Base-by-base conservation (phyloP, 2,888 invertebrate genomes). In the Bibio marci region DNA sequence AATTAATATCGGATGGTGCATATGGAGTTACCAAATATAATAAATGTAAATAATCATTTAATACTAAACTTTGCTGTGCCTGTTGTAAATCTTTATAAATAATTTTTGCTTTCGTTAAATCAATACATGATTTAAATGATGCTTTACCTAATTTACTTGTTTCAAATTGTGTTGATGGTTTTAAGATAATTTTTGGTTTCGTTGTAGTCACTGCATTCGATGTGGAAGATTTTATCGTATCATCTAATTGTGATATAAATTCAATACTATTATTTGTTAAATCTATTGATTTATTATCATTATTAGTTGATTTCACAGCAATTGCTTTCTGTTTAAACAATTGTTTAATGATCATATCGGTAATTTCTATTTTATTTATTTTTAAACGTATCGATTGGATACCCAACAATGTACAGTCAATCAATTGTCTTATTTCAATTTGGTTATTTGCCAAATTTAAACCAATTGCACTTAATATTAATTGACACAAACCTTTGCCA, bases 21-120 rank as follows among this genome's bases (percentile, higher is more conserved):
- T 85, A 76, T 12, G 86, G 83, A 15, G 88, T 81, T 40, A 92
- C 79, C 26, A 94, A 64, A 63, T 83, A 92, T 37, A 95, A 63
- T 15, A 97, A 66, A 60, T 97, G 95, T 28, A 91, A 68, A 52
- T 78, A 73, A 47, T 82, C 82, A 49, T 76, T 61, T 35, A 95
- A 66, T 12, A 91, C 82, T 40, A 95, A 63, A 35, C 78, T 73
- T 35, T 69, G 66, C 46, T 83, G 76, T 1, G 87, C 88, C 38
- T 59, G 56, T 44, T 70, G 64, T 43, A 94, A 62, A 55, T 92
- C 91, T 7, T 66, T 62, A 48, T 82, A 74, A n/a, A 95, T 63
- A 45, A 67, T 66, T 47, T 73, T 68, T 1, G 87, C 81, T 36
- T 68, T 66, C 11, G 71, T 63, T 35, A 88, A 66, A 46, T 85